These are phyloP conservation scores for Phalacrocorax aristotelis DNA, from an alignment of 2,113 vertebrate genomes.

Conservation along the genomic window DNA sequence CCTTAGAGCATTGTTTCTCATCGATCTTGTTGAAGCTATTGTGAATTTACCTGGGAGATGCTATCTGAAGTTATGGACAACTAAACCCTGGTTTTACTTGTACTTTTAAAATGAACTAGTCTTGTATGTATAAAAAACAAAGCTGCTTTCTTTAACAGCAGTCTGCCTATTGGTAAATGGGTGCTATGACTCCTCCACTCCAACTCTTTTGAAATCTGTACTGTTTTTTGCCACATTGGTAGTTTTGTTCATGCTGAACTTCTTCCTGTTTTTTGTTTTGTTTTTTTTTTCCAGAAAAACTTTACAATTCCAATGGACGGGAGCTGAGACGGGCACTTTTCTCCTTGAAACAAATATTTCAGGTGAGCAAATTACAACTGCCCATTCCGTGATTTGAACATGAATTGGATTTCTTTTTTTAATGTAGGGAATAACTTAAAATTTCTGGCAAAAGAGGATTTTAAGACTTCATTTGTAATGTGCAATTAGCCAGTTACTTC, in stretches of 20 bases:
- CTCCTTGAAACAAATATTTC: conserved; percentile 98
- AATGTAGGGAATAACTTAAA: not conserved
- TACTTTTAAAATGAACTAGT: not conserved
- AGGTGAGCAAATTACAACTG: conserved; percentile 77
- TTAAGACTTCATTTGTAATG: not conserved
- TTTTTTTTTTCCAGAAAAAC: conserved; percentile 84
- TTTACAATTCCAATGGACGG: conserved; percentile 92
- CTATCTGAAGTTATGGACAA: not conserved
- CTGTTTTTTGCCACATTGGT: not conserved
- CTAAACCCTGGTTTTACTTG: not conserved
- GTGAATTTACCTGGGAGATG: not conserved
- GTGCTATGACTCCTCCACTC: not conserved
- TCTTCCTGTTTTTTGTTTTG: conserved; percentile 17
- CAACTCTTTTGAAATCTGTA: not conserved
- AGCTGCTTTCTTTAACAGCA: not conserved
- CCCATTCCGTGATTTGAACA: not conserved
- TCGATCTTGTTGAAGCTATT: not conserved
- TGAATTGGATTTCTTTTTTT: not conserved
- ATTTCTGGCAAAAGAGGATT: not conserved
- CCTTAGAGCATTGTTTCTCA: not conserved
- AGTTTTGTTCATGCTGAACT: conserved; percentile 8
- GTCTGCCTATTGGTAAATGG: not conserved
- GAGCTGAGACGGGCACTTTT: conserved; percentile 95
- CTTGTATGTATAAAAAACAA: not conserved
- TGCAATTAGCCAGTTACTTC: not conserved